These are phyloP conservation scores for Gobionotothen gibberifrons DNA, from an alignment of 2,797 vertebrate genomes.

Conservation along the genomic window DNA sequence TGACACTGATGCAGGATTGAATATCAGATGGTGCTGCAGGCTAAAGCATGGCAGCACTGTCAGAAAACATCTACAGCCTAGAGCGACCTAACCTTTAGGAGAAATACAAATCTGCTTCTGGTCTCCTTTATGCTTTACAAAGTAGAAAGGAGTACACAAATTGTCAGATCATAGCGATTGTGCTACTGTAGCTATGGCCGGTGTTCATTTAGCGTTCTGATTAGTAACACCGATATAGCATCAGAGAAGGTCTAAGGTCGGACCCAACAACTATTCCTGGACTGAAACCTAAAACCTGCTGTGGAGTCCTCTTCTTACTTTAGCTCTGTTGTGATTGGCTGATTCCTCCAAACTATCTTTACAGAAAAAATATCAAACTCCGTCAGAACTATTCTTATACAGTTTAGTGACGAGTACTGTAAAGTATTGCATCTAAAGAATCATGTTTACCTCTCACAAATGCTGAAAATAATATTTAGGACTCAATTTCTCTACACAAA, in stretches of 20 bases:
- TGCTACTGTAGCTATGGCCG: slow-evolving; percentile 10
- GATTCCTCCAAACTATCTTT: background rate
- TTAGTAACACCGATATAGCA: background rate
- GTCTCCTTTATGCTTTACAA: background rate
- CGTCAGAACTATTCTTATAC: background rate
- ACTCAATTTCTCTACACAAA: background rate
- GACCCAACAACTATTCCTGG: background rate
- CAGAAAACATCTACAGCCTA: slow-evolving; percentile 10
- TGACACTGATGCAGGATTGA: slow-evolving; percentile 16
- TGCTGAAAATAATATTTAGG: background rate
- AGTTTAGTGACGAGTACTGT: background rate
- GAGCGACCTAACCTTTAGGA: background rate
- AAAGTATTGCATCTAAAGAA: no score
- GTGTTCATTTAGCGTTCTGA: background rate
- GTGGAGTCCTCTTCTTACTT: background rate
- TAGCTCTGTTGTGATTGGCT: background rate
- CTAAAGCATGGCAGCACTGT: slow-evolving; percentile 19
- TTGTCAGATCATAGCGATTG: background rate
- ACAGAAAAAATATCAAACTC: background rate
- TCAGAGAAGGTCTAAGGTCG: background rate
- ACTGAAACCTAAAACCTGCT: slow-evolving; percentile 7
- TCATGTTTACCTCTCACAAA: background rate
- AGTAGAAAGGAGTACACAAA: background rate
- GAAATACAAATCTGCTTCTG: background rate
- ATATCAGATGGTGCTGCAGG: slow-evolving; percentile 13